Conservation (phyloP, 2,113 vertebrate genomes). For the Setophaga coronata region DNA sequence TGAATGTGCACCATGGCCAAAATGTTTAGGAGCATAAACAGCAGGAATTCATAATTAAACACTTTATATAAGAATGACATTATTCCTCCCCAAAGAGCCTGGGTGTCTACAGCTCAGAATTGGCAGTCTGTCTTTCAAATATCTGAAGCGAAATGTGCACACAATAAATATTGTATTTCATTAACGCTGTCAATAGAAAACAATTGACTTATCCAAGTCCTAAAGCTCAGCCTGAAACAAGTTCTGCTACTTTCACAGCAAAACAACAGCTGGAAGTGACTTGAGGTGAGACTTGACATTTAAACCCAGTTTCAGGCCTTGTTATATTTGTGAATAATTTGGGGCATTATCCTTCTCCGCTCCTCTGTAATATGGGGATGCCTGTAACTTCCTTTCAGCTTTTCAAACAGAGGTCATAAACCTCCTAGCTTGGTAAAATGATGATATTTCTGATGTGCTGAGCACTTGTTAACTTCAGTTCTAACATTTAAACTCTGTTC, state of each 20-base stretch:
- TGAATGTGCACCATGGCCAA: background rate
- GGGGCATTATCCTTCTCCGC: background rate
- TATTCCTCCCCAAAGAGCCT: slow-evolving; percentile 26
- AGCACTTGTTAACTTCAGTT: background rate
- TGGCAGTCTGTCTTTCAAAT: slow-evolving; percentile 6
- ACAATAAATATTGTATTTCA: background rate
- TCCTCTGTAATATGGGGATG: fast-evolving
- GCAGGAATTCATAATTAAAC: slow-evolving; percentile 13
- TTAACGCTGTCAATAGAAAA: background rate
- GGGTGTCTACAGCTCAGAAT: slow-evolving; percentile 28
- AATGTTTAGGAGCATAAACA: background rate
- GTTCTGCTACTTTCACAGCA: background rate
- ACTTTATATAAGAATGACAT: slow-evolving; percentile 49
- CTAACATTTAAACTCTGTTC: background rate
- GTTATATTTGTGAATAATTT: background rate
- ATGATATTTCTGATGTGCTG: background rate
- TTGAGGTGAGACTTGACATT: background rate
- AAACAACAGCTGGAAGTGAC: background rate
- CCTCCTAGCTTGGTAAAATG: fast-evolving
- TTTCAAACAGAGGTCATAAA: background rate
- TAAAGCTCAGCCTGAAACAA: background rate
- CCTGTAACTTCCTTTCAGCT: background rate
- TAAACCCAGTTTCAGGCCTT: background rate
- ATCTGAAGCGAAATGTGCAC: background rate
- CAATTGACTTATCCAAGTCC: background rate